Base-by-base conservation (phyloP, 2,797 vertebrate species). In the Cirrhinus mrigala region DNA sequence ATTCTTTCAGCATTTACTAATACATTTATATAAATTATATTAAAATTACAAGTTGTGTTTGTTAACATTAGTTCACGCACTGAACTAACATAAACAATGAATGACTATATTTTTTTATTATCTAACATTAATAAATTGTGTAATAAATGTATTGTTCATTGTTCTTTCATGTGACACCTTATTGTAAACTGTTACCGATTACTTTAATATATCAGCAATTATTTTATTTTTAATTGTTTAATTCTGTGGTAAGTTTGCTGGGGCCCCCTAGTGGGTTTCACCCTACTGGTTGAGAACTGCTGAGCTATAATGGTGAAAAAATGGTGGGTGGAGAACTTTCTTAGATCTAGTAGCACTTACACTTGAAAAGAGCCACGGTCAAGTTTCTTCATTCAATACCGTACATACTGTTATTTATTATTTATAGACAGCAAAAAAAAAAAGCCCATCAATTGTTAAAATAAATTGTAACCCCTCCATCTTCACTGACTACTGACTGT, bases 351-450 rank as follows among this genome's bases (percentile, higher is more conserved):
- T 40, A n/a, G 22, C 52, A 58, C 52, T 40, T 58, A n/a, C 16
- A 54, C 48, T 33, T 29, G 8, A 33, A 56, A 58, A 77, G 7
- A 58, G 12, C 27, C 29, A 56, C 0, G 29, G 74, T 56, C 29
- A 40, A 4, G 33, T 77, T 77, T 58, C 74, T 58, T 77, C 20
- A 37, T 40, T 58, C 6, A 76, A n/a, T 58, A 40, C 29, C 0
- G 3, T 37, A 56, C 46, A 50, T 56, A 58, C 74, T 24, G 52
- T 16, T 2, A 11, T 83, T 74, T 37, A 58, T 73, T 75, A 58
- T 83, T 64, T 44, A 73, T 62, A 18, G 22, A 20, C 15, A 2
- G 62, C 82, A 56, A 66, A 52, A 76, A 44, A 52, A 76, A 44
- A 18, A 3, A 44, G 1, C 22, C 16, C 14, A 54, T 11, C 40